phyloP scores from a whole-genome alignment of 2,797 vertebrate species.

The Hozukius guyotensis region DNA sequence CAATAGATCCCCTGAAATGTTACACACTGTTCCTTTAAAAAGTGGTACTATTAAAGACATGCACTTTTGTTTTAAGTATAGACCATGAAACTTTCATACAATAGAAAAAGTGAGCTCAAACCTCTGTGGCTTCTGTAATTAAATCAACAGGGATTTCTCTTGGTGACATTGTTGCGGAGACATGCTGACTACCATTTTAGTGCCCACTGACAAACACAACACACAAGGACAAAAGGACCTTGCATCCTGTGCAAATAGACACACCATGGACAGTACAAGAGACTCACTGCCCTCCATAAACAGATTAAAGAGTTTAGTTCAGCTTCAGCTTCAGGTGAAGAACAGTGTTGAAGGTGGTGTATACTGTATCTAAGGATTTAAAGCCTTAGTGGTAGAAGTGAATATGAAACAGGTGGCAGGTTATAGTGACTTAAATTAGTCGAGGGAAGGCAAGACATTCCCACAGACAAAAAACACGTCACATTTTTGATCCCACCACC shows the following conservation, averaged over 20 bases:
- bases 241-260: slow-evolving; percentile 26
- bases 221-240: slow-evolving; percentile 55
- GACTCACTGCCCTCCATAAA: slow-evolving; percentile 9
- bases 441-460: not conserved
- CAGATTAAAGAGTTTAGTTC: slow-evolving; percentile 10
- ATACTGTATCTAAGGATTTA: not conserved
- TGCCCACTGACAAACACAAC: slow-evolving; percentile 22
- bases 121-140: not conserved
- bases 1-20: too few relatives aligned
- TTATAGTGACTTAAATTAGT: not conserved
- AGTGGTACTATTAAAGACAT: not conserved
- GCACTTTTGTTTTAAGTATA: not conserved
- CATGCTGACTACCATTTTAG: not conserved
- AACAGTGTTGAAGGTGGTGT: not conserved
- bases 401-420: not conserved
- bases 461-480: not conserved
- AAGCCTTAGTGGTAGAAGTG: not conserved
- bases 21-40: not conserved
- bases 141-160: slow-evolving; percentile 24
- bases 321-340: not conserved
- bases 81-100: not conserved
- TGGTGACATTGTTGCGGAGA: slow-evolving; percentile 38
- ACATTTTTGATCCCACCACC: not conserved
- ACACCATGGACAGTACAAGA: not conserved
- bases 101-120: not conserved